Percentiles rank a stretch among this genome's conserved stretches.
Evolutionary conservation across 2,888 invertebrate species (phyloP).

Genomic region (Hecatera dysodea): DNA sequence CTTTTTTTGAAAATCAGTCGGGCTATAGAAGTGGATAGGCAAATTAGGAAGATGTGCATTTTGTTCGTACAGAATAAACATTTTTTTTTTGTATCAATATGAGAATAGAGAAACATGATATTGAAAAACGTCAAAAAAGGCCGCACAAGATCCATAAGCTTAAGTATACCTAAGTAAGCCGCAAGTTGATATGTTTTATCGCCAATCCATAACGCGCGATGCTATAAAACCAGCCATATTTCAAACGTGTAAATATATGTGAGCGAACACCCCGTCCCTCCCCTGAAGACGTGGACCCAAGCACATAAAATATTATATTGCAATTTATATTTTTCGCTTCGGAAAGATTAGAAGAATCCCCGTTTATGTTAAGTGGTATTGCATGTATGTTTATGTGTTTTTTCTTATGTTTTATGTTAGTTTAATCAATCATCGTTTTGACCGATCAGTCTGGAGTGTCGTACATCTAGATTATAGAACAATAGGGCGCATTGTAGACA

Average conservation of each 20-base stretch:
- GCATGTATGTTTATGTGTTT: slow-evolving; percentile 42
- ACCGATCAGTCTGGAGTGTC: not conserved
- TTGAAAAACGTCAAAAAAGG: slow-evolving; percentile 22
- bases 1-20: not conserved
- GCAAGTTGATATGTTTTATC: slow-evolving; percentile 80
- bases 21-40: not conserved
- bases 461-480: slow-evolving; percentile 5
- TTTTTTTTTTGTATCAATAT: not conserved
- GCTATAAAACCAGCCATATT: slow-evolving; percentile 83
- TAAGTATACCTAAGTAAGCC: slow-evolving; percentile 56
- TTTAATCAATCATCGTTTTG: slow-evolving; percentile 32
- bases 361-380: slow-evolving; percentile 69
- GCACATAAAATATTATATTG: slow-evolving; percentile 83
- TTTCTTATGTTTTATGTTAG: slow-evolving; percentile 4
- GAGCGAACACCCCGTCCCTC: slow-evolving; percentile 65
- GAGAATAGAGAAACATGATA: not conserved
- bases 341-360: slow-evolving; percentile 72
- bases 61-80: not conserved
- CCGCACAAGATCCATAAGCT: slow-evolving; percentile 25
- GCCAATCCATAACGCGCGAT: slow-evolving; percentile 86
- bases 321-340: slow-evolving; percentile 76
- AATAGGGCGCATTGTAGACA: not conserved
- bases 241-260: slow-evolving; percentile 87
- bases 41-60: not conserved
- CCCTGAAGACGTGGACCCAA: slow-evolving; percentile 68